Base-by-base conservation (phyloP, 2,113 vertebrate species). In the Cichladusa arquata region DNA sequence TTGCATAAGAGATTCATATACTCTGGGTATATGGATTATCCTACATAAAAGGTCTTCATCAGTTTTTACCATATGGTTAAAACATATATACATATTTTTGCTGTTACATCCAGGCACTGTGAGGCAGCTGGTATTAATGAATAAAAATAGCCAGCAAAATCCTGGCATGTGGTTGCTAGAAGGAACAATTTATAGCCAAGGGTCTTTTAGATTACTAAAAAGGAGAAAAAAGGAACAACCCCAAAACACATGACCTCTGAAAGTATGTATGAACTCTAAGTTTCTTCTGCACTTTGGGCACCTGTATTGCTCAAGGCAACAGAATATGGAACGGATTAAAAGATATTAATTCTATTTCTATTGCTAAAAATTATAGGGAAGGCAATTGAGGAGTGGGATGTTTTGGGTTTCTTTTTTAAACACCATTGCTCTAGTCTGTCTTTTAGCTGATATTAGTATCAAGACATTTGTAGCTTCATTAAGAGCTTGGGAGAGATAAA, bases 111-210 rank as follows among this genome's bases (percentile, higher is more conserved):
- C 94, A 97, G 97, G 97, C 97, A 84, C 90, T 95, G 77, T 40
- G 73, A 88, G 93, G 89, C 98, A 98, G 97, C 97, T 98, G 98
- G 93, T 97, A 97, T 92, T 97, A 97, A 98, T 98, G 96, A 98
- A 95, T 96, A 93, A 97, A 95, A 97, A 96, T 92, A 93, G 88
- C 95, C 94, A 95, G 89, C 85, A 97, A 97, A 96, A 97, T 97
- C 89, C 90, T 94, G 94, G 95, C 81, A 96, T 96, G 88, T 93
- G 96, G 64, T 92, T 95, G 81, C 90, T 96, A 89, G 92, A 96
- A 97, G 82, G 85, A 98, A 51, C 84, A 89, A 94, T 96, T 97
- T 97, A 96, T 95, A 97, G 94, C 79, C 95, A 92, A 86, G 78
- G 96, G 94, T 97, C 92, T 93, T 97, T 92, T 47, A 81, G 94